Evolutionary conservation across 2,888 invertebrate species (phyloP), one percentile per base, ranked within the genome.

Genomic region (Drosophila sordidula): DNA sequence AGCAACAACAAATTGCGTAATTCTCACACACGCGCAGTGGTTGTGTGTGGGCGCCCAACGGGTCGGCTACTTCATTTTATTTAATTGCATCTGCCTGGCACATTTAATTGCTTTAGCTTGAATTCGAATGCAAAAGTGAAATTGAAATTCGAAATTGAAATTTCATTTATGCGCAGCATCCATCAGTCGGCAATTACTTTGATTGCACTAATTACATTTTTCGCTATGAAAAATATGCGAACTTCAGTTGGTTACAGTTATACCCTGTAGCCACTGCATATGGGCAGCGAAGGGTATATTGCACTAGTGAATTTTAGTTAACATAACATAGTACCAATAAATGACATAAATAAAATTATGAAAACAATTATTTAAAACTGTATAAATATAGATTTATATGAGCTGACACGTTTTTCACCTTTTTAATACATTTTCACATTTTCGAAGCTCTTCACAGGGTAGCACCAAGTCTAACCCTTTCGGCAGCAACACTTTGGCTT

Each of bases 51-150:
- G 22, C 22, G 22, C 3, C 44, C 46, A 67, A 70, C 47, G 75
- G 36, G 52, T 42, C 73, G 81, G 63, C 44, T 80, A 80, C 80
- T 83, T 78, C 70, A 80, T 83, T 76, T 71, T 9, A 65, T 65
- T 75, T 67, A 67, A 78, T 72, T 75, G 18, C 64, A 52, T 38
- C 68, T 57, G 38, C 14, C 42, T 39, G 22, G 32, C 59, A 38
- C 46, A 29, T 55, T 68, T 52, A 80, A 75, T 75, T 70, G 55
- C 14, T 50, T 16, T 25, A 8, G 18, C 42, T 63, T 47, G 14
- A 63, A 39, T 45, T 42, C 12, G 3, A 41, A 11, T 4, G 14
- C 22, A 11, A 44, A 44, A 44, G 54, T 44, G 26, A 49, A 42
- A 34, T 46, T 0, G 9, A 61, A 66, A 65, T 57, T 61, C 18